These are phyloP conservation scores for Prinia subflava DNA, from an alignment of 2,113 vertebrate genomes.

Conservation along the genomic window DNA sequence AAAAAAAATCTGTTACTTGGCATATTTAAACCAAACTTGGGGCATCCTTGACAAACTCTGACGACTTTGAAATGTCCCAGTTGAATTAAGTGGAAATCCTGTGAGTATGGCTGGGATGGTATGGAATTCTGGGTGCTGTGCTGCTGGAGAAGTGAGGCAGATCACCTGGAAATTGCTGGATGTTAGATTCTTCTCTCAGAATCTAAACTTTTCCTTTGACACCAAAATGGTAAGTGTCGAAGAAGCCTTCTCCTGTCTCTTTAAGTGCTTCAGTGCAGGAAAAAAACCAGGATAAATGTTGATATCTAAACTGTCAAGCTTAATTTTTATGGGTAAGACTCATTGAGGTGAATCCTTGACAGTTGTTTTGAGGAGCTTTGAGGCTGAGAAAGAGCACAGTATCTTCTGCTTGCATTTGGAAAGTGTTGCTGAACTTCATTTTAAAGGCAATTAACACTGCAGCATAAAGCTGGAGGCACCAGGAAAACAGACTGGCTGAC, in stretches of 20 bases:
- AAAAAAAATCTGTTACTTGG: neutral
- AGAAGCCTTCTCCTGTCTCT: neutral
- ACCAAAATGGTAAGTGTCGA: neutral
- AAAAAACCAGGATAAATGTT: neutral
- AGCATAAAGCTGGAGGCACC: neutral
- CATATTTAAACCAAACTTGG: neutral
- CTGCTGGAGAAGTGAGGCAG: neutral
- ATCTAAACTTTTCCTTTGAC: neutral
- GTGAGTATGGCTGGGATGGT: neutral
- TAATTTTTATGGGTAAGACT: neutral
- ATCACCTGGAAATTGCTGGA: neutral
- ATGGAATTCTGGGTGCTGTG: neutral
- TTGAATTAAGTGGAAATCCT: neutral
- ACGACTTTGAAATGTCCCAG: neutral
- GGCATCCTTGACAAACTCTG: neutral
- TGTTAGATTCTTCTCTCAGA: neutral
- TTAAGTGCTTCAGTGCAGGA: neutral
- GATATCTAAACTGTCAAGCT: neutral
- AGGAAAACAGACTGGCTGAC: neutral
- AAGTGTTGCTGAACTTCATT: neutral
- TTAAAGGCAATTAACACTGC: neutral
- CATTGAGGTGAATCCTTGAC: neutral
- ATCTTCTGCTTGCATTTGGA: neutral
- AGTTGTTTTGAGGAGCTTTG: neutral
- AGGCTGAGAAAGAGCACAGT: neutral